Conservation (phyloP, 2,797 vertebrate genomes). For the Pseudochirops corinnae region DNA sequence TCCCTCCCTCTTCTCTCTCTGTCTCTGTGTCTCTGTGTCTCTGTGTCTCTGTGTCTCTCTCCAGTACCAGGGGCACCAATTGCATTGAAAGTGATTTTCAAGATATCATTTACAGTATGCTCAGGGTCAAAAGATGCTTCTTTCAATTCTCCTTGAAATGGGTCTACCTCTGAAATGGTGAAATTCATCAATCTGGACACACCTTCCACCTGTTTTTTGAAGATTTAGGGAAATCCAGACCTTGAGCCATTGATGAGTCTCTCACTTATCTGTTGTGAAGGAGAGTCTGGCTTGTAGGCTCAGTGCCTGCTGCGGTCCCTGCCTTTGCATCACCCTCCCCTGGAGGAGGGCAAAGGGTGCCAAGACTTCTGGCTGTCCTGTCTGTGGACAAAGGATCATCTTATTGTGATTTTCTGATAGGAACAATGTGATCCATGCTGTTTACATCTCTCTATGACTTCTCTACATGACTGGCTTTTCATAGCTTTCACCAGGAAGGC, state of each 20-base stretch:
- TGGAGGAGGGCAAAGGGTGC: not conserved
- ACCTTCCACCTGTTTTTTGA: slow-evolving; percentile 39
- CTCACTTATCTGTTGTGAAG: slow-evolving; percentile 17
- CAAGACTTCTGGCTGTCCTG: not conserved
- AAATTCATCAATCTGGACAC: not conserved
- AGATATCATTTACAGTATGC: slow-evolving; percentile 17
- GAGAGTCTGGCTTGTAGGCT: not conserved
- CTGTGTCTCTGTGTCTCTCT: no score
- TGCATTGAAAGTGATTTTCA: not conserved
- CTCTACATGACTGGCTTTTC: not conserved
- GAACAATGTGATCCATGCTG: not conserved
- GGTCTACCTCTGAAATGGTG: not conserved
- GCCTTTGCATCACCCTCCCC: not conserved
- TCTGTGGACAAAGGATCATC: not conserved
- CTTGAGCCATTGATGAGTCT: not conserved
- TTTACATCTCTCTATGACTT: not conserved
- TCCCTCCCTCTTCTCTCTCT: no score
- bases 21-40: no score
- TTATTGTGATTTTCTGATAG: not conserved
- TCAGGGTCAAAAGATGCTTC: slow-evolving; percentile 10
- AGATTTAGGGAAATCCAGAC: slow-evolving; percentile 16
- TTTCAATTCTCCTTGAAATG: not conserved
- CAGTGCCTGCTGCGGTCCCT: not conserved
- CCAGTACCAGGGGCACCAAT: not conserved
- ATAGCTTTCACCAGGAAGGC: not conserved